Evolutionary conservation across 2,888 invertebrate genomes (phyloP), one percentile per base, ranked within the genome.

Genomic region (Aspidiotus destructor): DNA sequence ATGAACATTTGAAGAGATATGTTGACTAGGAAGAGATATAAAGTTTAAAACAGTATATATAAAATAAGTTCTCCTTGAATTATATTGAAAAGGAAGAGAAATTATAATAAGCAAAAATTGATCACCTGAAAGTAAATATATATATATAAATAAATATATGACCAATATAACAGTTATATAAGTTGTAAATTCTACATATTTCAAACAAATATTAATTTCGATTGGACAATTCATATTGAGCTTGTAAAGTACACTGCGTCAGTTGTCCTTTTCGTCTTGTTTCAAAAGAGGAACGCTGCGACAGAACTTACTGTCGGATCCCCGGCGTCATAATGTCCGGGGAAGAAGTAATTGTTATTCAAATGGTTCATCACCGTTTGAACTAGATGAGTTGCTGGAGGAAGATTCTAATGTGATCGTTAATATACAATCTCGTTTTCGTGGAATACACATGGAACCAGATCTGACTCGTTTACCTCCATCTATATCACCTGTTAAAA

Each of bases 321-420:
- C 58, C 58, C 65, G 65, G 57, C 55, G 58, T 65, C 58, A 65
- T 58, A 58, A 57, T 42, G 41, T 65, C 65, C 65, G 65, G 65
- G 65, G 65, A 41, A 58, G 55, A 8, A 65, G 65, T 65, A 65
- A 65, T 65, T 65, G 65, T 65, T 65, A 58, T 65, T 58, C 65
- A 13, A 65, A 58, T 7, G 65, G 57, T 58, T 65, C 65, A 13
- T 65, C 65, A 40, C 48, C 65, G n/a, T 58, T 57, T 2, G 58
- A 65, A 17, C 44, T 58, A 2, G 44, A 57, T 17, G 65, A 58
- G 15, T 55, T 57, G 17, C 64, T 65, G 28, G 42, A 57, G 8
- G 65, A 65, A 7, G 65, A 48, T 8, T 41, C 28, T n/a, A 42
- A 16, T 9, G 65, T 58, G 15, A 65, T 58, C n/a, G 65, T 65